Percentiles rank a stretch among this genome's conserved stretches.
Conservation (phyloP, 2,888 invertebrate genomes). For the Nomada lathburiana region DNA sequence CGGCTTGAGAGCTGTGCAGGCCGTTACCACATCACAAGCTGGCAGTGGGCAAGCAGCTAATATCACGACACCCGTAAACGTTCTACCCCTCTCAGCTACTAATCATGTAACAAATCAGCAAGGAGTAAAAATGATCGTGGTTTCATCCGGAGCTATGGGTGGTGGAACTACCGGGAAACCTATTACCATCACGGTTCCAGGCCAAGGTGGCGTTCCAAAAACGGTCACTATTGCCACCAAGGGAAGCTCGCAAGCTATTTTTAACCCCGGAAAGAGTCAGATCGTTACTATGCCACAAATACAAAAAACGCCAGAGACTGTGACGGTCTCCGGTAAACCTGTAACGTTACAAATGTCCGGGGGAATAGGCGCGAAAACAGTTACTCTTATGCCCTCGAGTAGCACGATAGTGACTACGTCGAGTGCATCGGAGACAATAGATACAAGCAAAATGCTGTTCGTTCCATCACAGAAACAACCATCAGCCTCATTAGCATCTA, state of each 20-base stretch:
- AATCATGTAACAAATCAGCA: slow-evolving; percentile 85
- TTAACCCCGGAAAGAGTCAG: slow-evolving; percentile 81
- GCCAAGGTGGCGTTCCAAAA: slow-evolving; percentile 86
- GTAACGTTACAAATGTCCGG: slow-evolving; percentile 90
- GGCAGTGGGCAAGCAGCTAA: slow-evolving; percentile 79
- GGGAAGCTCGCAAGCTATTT: slow-evolving; percentile 82
- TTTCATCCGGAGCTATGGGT: slow-evolving; percentile 86
- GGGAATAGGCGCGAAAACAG: slow-evolving; percentile 87
- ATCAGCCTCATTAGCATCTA: slow-evolving; percentile 86
- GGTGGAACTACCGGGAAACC: slow-evolving; percentile 88
- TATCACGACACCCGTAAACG: slow-evolving; percentile 82
- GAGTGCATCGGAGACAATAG: slow-evolving; percentile 77
- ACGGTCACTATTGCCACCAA: slow-evolving; percentile 88
- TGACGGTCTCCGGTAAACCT: slow-evolving; percentile 90
- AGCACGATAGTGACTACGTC: slow-evolving; percentile 81
- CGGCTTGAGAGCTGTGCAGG: slow-evolving; percentile 88
- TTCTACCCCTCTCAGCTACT: slow-evolving; percentile 82
- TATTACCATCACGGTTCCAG: slow-evolving; percentile 89
- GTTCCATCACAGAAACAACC: slow-evolving; percentile 85
- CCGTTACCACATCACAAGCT: slow-evolving; percentile 87
- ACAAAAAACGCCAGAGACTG: slow-evolving; percentile 85
- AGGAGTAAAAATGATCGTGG: slow-evolving; percentile 86
- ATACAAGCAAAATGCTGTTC: slow-evolving; percentile 82
- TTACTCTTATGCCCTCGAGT: slow-evolving; percentile 86
- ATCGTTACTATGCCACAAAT: slow-evolving; percentile 82